Base-by-base conservation (phyloP, 2,797 vertebrate species). In the Tragelaphus oryx region DNA sequence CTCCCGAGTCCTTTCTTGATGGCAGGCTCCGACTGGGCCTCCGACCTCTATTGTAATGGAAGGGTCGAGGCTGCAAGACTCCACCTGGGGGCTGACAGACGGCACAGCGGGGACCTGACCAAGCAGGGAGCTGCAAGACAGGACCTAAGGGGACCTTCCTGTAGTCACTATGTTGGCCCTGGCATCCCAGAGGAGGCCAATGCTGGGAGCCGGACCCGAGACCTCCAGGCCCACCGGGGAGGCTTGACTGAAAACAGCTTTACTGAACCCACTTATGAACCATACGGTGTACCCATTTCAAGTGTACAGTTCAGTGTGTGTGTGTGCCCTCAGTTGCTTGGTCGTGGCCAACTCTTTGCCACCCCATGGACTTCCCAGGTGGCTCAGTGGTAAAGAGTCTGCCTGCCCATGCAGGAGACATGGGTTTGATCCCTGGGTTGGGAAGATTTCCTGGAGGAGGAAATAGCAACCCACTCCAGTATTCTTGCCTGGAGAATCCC, bases 11-110 rank as follows among this genome's bases (percentile, higher is more conserved):
- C 68, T 30, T 26, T 16, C 28, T 28, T 4, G 6, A 46, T 3
- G 50, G 13, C 28, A 46, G 74, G 2, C 48, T n/a, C 48, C 0
- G 0, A 14, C 41, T 11, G 5, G 18, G 44, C 50, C 50, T 24
- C n/a, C 2, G 9, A 1, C 22, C 11, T 48, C 8, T 16, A 0
- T 12, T 1, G 4, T 6, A 8, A 4, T 0, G 8, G 10, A 75
- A 18, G 6, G 30, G 16, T 8, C 9, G 1, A 30, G 9, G 52
- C 20, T 13, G 26, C 41, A 59, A n/a, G 52, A 14, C 30, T 28
- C 5, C 7, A 48, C 54, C 8, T 55, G 26, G n/a, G 60, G 46
- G 52, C 37, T 44, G 48, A 44, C 17, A 37, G 17, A 54, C 18
- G 1, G 4, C 65, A 14, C n/a, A 24, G 4, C 0, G 1, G 13